These are phyloP conservation scores for Pipistrellus pipistrellus DNA, from an alignment of 2,797 vertebrate species.

Conservation along the genomic window DNA sequence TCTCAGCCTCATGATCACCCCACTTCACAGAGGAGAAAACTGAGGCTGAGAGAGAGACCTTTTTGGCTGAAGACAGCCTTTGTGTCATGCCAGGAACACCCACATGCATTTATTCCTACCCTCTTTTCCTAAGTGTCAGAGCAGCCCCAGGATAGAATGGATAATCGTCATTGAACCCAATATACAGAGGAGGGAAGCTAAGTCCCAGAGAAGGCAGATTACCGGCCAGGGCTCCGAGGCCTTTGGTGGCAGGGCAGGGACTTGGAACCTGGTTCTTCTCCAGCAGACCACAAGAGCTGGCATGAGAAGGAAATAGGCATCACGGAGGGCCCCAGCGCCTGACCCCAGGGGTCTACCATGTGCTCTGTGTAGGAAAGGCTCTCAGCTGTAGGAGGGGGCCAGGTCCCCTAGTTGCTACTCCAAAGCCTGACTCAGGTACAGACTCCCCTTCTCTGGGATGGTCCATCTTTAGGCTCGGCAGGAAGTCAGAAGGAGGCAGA, in stretches of 20 bases:
- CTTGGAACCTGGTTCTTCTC: not conserved
- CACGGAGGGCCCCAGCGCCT: not conserved
- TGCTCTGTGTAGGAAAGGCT: not conserved
- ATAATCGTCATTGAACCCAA: not conserved
- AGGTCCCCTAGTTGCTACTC: not conserved
- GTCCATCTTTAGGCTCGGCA: conserved; percentile 8
- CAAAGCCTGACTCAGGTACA: not conserved
- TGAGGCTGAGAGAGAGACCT: no score
- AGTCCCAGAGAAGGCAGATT: not conserved
- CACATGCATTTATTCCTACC: not conserved
- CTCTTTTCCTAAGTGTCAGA: conserved; percentile 40
- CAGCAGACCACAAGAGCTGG: not conserved
- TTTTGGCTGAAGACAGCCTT: not conserved
- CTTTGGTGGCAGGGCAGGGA: not conserved
- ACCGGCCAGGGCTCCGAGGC: not conserved
- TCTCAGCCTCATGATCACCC: no score
- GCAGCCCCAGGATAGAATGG: not conserved
- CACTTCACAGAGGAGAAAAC: no score
- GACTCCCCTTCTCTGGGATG: not conserved
- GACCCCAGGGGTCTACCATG: not conserved
- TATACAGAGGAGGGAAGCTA: not conserved
- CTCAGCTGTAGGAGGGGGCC: not conserved
- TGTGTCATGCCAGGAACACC: conserved; percentile 15
- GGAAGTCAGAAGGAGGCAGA: conserved; percentile 49
- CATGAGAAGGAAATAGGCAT: not conserved